Percentiles rank a stretch among this genome's conserved stretches.
Conservation (phyloP, 1,140 invertebrate genomes). For the Drosophila murphyi region DNA sequence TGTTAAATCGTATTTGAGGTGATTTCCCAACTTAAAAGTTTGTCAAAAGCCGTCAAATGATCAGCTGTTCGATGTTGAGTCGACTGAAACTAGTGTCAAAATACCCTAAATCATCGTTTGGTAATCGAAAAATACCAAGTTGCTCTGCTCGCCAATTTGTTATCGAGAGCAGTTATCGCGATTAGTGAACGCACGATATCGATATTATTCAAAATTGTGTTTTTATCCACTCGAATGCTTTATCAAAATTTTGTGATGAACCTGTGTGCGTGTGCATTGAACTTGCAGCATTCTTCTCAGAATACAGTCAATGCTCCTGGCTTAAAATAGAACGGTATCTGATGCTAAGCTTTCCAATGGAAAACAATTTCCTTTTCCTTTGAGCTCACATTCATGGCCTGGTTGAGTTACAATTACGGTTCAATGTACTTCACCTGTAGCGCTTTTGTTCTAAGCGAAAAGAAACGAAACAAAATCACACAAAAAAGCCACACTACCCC, state of each 20-base stretch:
- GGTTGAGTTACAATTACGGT: conserved; percentile 35
- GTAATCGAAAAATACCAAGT: conserved; percentile 12
- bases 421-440: conserved; percentile 55
- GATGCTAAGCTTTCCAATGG: conserved; percentile 47
- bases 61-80: conserved; percentile 1
- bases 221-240: background rate
- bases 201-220: background rate
- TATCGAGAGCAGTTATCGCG: conserved; percentile 34
- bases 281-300: conserved; percentile 44
- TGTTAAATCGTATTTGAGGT: background rate
- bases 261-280: conserved; percentile 57
- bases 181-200: background rate
- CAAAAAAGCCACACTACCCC: conserved; percentile 12
- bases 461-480: conserved; percentile 37
- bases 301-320: conserved; percentile 36
- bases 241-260: conserved; percentile 3
- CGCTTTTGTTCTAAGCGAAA: conserved; percentile 33
- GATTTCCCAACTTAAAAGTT: background rate
- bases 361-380: conserved; percentile 70
- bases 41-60: background rate
- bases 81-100: background rate
- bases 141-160: background rate
- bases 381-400: conserved; percentile 23
- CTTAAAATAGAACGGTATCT: conserved; percentile 47
- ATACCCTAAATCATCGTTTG: conserved; percentile 7